Evolutionary conservation across 1,140 invertebrate genomes (phyloP).

Genomic region (Bombus picipes): DNA sequence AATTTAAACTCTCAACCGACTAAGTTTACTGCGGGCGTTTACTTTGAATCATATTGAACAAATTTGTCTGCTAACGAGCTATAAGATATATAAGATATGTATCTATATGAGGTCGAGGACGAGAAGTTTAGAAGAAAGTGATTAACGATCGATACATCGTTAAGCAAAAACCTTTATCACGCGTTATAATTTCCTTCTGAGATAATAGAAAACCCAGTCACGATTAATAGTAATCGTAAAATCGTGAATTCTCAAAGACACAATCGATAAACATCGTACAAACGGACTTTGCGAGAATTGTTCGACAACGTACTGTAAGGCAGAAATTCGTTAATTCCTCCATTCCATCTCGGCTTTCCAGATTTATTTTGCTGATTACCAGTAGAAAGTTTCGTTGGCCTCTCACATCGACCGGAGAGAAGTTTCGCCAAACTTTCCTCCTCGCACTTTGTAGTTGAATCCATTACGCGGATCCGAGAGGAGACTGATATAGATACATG

Average conservation of each 20-base stretch:
- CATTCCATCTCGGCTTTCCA: not conserved
- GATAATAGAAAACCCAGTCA: not conserved
- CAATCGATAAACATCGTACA: not conserved
- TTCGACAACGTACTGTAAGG: not conserved
- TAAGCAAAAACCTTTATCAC: too few species aligned
- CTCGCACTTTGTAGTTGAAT: constrained; percentile 33
- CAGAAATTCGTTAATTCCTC: not conserved
- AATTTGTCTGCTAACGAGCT: constrained; percentile 38
- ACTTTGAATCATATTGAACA: constrained; percentile 25
- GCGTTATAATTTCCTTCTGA: not conserved
- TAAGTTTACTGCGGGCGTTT: constrained; percentile 21
- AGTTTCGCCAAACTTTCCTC: constrained; percentile 38
- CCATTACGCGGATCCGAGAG: constrained; percentile 38
- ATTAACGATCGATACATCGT: not conserved
- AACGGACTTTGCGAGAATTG: not conserved
- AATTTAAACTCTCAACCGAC: constrained; percentile 42
- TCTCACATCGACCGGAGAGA: constrained; percentile 11
- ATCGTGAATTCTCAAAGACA: not conserved
- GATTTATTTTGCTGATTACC: constrained; percentile 52
- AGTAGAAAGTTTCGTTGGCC: constrained; percentile 13
- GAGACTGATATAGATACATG: constrained; percentile 39
- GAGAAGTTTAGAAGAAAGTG: not conserved
- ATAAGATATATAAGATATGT: too few species aligned
- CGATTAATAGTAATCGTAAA: not conserved
- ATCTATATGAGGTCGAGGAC: too few species aligned